These are phyloP conservation scores for Eupithecia pulchellata DNA, from an alignment of 2,888 invertebrate genomes.

Conservation along the genomic window DNA sequence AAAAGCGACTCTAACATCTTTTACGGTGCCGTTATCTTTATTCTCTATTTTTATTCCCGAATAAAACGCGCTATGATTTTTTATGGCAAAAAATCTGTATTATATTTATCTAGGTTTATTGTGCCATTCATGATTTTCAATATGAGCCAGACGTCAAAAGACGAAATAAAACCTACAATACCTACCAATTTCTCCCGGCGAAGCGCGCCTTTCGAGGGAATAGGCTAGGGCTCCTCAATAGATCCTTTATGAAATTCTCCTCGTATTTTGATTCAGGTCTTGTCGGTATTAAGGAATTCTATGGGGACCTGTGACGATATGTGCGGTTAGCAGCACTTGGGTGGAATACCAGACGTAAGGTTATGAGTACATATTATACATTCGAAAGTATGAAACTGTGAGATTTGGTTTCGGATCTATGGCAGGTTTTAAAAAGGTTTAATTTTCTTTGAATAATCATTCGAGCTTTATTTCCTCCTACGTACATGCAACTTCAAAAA, in stretches of 20 bases:
- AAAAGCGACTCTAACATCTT: neutral
- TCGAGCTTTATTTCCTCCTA: neutral
- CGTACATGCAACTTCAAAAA: neutral
- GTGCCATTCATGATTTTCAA: slow-evolving; percentile 27
- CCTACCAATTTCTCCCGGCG: slow-evolving; percentile 30
- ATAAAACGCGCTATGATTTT: slow-evolving; percentile 7
- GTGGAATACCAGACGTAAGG: neutral
- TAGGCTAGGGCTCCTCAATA: slow-evolving; percentile 26
- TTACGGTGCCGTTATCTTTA: neutral
- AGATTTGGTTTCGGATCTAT: neutral
- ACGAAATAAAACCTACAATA: slow-evolving; percentile 30
- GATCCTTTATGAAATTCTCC: slow-evolving; percentile 30
- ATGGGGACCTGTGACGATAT: neutral
- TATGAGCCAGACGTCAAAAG: slow-evolving; percentile 28
- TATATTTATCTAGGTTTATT: slow-evolving; percentile 20
- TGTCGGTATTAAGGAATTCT: slow-evolving; percentile 19
- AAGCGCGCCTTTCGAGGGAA: slow-evolving; percentile 18
- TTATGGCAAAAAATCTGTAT: neutral
- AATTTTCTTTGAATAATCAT: neutral
- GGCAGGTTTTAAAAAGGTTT: neutral
- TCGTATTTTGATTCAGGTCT: slow-evolving; percentile 27
- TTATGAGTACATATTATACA: neutral
- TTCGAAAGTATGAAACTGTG: neutral
- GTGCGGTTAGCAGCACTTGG: neutral
- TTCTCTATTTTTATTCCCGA: neutral